Conservation (phyloP, 2,113 vertebrate genomes). For the Microcebus murinus region DNA sequence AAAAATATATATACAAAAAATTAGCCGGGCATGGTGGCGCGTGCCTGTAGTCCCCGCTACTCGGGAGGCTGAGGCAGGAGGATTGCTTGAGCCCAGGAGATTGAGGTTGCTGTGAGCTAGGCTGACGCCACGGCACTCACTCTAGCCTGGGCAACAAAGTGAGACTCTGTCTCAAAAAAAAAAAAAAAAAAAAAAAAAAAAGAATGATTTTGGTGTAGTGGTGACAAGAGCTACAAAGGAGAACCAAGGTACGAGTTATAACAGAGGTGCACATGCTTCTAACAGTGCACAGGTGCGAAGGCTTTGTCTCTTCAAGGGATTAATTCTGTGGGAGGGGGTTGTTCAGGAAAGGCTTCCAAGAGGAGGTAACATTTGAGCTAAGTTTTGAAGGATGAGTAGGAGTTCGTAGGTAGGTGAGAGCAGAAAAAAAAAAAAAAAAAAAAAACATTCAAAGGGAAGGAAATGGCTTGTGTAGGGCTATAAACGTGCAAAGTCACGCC, state of each 20-base stretch:
- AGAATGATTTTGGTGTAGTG: background rate
- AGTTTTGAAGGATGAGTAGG: background rate
- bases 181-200: no score
- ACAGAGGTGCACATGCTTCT: background rate
- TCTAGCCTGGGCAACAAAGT: no score
- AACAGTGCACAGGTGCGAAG: background rate
- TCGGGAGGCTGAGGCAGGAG: no score
- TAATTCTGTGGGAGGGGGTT: background rate
- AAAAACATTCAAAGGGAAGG: background rate
- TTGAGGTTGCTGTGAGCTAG: no score
- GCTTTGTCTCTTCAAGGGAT: background rate
- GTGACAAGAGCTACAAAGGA: background rate
- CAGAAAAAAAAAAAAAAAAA: background rate
- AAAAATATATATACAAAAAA: no score
- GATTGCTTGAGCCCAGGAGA: no score
- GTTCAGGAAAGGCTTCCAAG: background rate
- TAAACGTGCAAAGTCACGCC: fast-evolving
- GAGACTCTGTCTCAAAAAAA: no score
- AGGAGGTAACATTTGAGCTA: background rate
- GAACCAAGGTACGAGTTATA: background rate
- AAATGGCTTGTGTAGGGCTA: fast-evolving
- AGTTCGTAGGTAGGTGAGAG: background rate
- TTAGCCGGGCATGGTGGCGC: no score
- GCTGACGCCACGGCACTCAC: no score
- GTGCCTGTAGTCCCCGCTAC: no score